phyloP scores from a whole-genome alignment of 2,113 vertebrate genomes.

The Tor tambroides region DNA sequence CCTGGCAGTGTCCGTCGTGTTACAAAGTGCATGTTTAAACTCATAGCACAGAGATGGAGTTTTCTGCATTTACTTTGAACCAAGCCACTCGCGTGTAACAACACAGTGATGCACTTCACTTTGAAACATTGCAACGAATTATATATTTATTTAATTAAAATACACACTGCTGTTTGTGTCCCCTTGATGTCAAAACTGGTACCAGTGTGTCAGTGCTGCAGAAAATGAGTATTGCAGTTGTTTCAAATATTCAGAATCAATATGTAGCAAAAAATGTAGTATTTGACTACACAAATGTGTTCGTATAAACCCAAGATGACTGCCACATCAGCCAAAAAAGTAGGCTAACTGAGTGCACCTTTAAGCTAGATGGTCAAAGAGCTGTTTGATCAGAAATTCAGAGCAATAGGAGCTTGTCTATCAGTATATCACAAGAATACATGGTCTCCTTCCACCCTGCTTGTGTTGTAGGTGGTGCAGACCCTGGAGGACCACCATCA shows the following conservation, averaged over 20 bases:
- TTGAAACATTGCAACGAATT: not conserved
- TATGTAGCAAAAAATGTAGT: not conserved
- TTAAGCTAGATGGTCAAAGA: not conserved
- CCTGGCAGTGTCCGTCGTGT: not conserved
- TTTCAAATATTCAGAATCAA: not conserved
- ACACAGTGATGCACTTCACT: not conserved
- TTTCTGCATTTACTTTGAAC: not conserved
- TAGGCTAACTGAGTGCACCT: not conserved
- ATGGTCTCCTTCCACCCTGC: not conserved
- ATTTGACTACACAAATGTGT: not conserved
- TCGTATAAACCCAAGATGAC: not conserved
- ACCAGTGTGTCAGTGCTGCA: not conserved
- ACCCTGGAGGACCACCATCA: slow-evolving; percentile 93
- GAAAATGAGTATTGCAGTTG: not conserved
- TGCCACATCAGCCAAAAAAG: not conserved
- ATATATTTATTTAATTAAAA: not conserved
- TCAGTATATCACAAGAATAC: not conserved
- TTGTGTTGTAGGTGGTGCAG: slow-evolving; percentile 84
- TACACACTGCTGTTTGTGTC: not conserved
- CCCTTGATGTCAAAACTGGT: not conserved
- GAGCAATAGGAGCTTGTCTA: not conserved
- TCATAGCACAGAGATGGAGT: not conserved
- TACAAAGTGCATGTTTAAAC: not conserved
- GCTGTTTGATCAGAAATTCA: not conserved
- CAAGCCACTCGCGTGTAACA: not conserved